Evolutionary conservation across 2,797 vertebrate species (phyloP).

Genomic region (Eulemur mongoz): DNA sequence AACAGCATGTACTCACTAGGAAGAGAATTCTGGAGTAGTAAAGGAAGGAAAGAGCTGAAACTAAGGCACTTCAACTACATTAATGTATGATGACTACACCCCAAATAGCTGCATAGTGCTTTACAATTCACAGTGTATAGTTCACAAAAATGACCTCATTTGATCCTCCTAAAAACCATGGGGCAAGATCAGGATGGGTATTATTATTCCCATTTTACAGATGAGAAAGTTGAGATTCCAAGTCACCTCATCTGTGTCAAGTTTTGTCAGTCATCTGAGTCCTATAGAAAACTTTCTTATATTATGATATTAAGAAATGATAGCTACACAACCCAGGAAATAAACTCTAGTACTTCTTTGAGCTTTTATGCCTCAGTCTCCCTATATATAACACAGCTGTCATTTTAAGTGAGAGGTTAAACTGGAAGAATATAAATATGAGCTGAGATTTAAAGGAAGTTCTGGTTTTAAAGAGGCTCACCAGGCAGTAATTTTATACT

Average conservation of each 20-base stretch:
- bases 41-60: background rate
- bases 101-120: background rate
- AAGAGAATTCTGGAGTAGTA: background rate
- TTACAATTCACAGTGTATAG: background rate
- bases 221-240: conserved; percentile 52
- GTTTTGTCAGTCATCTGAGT: background rate
- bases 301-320: background rate
- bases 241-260: background rate
- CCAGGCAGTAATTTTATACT: background rate
- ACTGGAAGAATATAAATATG: background rate
- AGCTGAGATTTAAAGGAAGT: background rate
- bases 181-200: background rate
- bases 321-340: background rate
- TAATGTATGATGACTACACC: conserved; percentile 40
- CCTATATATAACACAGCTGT: background rate
- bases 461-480: conserved; percentile 25
- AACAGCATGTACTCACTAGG: background rate
- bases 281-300: background rate
- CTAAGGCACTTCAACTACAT: background rate
- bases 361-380: background rate
- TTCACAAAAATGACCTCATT: conserved; percentile 42
- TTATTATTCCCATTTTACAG: conserved; percentile 62
- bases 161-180: conserved; percentile 35
- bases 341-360: background rate
- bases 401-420: conserved; percentile 15